These are phyloP conservation scores for Leptinotarsa juncta DNA, from an alignment of 2,888 invertebrate genomes.

Conservation along the genomic window DNA sequence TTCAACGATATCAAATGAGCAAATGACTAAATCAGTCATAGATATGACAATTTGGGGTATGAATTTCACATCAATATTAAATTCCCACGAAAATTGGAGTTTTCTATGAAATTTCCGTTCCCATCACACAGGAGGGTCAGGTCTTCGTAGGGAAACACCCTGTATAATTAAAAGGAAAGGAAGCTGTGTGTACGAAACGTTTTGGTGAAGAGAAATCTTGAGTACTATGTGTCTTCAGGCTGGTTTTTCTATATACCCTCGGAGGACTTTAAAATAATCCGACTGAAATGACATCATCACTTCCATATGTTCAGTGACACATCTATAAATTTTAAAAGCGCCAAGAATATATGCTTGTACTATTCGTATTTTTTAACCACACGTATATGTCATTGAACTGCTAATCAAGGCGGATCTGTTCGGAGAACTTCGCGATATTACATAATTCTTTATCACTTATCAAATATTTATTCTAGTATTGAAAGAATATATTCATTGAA, in stretches of 20 bases:
- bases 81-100: too few species aligned
- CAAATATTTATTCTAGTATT: slow-evolving; percentile 1
- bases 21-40: too few species aligned
- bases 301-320: neutral
- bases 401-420: neutral
- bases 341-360: neutral
- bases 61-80: too few species aligned
- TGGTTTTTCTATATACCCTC: neutral
- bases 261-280: neutral
- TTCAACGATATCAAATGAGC: too few species aligned
- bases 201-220: too few species aligned
- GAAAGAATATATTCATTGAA: neutral
- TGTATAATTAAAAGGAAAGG: too few species aligned
- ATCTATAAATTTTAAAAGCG: neutral
- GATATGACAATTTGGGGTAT: too few species aligned
- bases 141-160: too few species aligned
- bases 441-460: neutral
- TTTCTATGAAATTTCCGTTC: too few species aligned
- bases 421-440: neutral
- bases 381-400: neutral
- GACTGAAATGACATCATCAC: neutral
- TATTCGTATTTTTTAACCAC: neutral
- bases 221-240: too few species aligned
- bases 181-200: too few species aligned
- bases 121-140: too few species aligned